phyloP scores from a whole-genome alignment of 2,797 vertebrate species.

The Lutra lutra region DNA sequence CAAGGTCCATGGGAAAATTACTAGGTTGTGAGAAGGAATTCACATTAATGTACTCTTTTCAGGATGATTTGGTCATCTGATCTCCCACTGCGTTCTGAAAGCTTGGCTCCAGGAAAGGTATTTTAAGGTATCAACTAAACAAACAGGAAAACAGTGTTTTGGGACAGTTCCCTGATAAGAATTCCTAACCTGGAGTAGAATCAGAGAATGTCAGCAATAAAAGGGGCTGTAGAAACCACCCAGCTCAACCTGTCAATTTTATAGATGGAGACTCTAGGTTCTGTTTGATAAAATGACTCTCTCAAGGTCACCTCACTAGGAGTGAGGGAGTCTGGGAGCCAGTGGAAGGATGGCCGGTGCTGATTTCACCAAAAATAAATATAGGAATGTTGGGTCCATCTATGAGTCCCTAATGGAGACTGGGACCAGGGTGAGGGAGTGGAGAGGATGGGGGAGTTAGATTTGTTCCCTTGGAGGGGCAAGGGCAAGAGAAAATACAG shows the following conservation, averaged over 20 bases:
- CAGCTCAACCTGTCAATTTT: neutral
- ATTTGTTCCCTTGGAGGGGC: neutral
- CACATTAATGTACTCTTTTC: neutral
- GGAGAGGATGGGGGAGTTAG: neutral
- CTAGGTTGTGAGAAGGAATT: neutral
- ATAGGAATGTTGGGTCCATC: neutral
- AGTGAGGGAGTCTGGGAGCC: neutral
- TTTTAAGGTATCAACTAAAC: neutral
- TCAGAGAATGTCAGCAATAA: neutral
- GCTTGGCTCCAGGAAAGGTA: neutral
- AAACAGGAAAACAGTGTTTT: neutral
- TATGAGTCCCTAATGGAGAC: neutral
- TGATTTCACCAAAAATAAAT: neutral
- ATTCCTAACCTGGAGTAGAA: neutral
- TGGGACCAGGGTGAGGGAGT: neutral
- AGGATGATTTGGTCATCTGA: neutral
- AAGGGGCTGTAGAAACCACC: neutral
- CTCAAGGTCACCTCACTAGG: neutral
- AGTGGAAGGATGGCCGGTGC: neutral
- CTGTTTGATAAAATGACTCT: neutral
- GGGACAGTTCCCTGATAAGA: neutral
- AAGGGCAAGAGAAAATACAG: neutral
- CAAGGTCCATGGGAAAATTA: neutral
- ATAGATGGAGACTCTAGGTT: neutral
- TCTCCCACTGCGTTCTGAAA: neutral